A percentile compares a stretch with the other conserved stretches of the same genome.
Conservation (phyloP, 2,797 vertebrate genomes). For the Coreius guichenoti region DNA sequence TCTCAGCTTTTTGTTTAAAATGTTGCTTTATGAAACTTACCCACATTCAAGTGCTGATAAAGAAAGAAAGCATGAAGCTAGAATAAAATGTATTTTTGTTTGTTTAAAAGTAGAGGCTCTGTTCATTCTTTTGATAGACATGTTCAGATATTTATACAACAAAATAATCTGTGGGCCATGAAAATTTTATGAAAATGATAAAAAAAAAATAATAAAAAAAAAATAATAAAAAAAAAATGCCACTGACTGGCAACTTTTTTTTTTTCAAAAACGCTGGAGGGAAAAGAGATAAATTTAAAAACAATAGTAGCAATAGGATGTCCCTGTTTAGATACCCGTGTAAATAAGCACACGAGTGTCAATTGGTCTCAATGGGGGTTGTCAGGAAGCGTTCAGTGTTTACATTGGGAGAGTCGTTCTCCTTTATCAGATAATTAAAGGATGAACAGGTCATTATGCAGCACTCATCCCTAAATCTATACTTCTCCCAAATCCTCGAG, state of each 20-base stretch:
- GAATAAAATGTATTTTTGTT: background rate
- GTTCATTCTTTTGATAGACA: too few species aligned
- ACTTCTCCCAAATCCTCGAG: background rate
- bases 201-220: too few species aligned
- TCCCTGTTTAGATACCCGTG: background rate
- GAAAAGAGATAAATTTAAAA: background rate
- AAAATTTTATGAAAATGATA: background rate
- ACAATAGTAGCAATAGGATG: background rate
- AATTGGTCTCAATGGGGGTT: slow-evolving; percentile 12
- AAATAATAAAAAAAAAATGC: too few species aligned
- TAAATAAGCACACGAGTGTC: background rate
- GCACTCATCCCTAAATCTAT: slow-evolving; percentile 27
- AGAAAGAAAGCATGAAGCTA: too few species aligned
- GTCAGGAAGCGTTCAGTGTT: slow-evolving; percentile 5
- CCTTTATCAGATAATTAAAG: slow-evolving; percentile 33
- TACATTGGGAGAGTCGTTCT: slow-evolving; percentile 17
- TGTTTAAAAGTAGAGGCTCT: background rate
- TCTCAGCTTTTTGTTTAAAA: too few species aligned
- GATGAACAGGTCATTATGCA: slow-evolving; percentile 28
- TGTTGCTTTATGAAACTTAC: background rate
- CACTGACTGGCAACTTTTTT: too few species aligned
- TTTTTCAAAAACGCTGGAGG: too few species aligned
- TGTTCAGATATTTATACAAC: too few species aligned
- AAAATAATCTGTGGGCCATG: too few species aligned
- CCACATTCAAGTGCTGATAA: background rate